Evolutionary conservation across 1,140 invertebrate species (phyloP), one percentile per base, ranked within the genome.

Genomic region (Brachionus paranguensis): DNA sequence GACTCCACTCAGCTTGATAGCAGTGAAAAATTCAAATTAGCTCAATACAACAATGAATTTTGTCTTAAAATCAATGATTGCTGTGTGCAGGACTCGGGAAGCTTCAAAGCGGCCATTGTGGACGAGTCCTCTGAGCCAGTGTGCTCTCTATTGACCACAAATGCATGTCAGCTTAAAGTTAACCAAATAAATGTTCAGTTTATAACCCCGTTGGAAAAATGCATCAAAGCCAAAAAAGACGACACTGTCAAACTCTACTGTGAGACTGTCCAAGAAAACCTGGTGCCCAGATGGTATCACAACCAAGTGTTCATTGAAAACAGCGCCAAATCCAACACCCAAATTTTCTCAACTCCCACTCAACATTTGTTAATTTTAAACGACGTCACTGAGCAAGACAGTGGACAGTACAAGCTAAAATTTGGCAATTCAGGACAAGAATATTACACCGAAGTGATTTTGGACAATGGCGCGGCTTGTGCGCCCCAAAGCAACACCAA

Each of bases 181-280:
- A 81, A 81, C 5, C 12, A 81, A 47, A 3, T 81, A 10, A 17
- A 81, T 24, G 78, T 81, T 33, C 24, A 81, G 5, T 81, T 81
- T n/a, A 43, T 81, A 20, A 81, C 78, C 37, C 78, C 78, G 17
- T 27, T 81, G 11, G 78, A 81, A 81, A 60, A 43, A 24, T 2
- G 10, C 17, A 14, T 81, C 4, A 60, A 24, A 37, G 64, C 78
- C 14, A 81, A 60, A 45, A 20, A 12, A 37, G 64, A 81, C 29
- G 53, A 81, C 11, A 81, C 78, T 45, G n/a, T 81, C 2, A 81
- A 81, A 33, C 27, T 81, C 7, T 81, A 81, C 64, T 81, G 78
- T 64, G 78, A 81, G 17, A 81, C 78, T 14, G 17, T 81, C 0
- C 78, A 81, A 68, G 53, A 81, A 45, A 81, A 81, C 8, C 17